phyloP scores from a whole-genome alignment of 2,113 vertebrate genomes.

The Ginglymostoma cirratum region DNA sequence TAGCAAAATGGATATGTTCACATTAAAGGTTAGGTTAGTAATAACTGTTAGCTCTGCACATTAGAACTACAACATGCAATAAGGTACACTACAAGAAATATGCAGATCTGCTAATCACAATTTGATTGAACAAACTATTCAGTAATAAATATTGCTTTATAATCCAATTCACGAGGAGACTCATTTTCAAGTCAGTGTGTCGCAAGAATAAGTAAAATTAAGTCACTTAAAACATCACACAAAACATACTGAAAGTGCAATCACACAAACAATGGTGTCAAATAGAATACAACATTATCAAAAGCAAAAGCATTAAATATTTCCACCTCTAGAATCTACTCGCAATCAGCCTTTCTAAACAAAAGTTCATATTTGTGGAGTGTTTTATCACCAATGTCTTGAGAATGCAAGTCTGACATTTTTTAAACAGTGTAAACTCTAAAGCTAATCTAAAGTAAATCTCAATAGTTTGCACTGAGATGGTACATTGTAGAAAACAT shows the following conservation, averaged over 20 bases:
- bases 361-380: not conserved
- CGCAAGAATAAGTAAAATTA: not conserved
- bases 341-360: not conserved
- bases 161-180: not conserved
- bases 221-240: not conserved
- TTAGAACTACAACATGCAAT: not conserved
- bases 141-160: not conserved
- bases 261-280: not conserved
- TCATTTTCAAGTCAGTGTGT: not conserved
- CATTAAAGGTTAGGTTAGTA: not conserved
- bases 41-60: not conserved
- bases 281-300: not conserved
- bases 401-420: not conserved
- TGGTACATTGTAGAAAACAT: not conserved
- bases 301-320: not conserved
- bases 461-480: not conserved
- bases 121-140: not conserved
- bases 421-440: not conserved
- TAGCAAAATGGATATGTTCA: not conserved
- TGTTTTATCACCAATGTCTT: not conserved
- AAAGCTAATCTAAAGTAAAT: not conserved
- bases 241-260: not conserved
- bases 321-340: not conserved
- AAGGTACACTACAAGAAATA: not conserved
- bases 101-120: not conserved